phyloP scores from a whole-genome alignment of 2,113 vertebrate species.

The Edolisoma coerulescens region DNA sequence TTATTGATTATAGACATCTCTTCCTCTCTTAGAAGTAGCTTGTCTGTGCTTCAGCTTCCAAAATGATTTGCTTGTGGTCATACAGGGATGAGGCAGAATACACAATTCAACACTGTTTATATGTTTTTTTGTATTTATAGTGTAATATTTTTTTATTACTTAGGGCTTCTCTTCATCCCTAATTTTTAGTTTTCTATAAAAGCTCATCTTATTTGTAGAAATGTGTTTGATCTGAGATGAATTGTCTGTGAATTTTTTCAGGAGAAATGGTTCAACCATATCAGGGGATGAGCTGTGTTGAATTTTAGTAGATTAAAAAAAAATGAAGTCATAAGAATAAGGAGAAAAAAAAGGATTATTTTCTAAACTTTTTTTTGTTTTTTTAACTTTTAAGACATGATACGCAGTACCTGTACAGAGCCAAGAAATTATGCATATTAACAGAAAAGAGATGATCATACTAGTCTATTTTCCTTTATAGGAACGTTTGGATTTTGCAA shows the following conservation, averaged over 20 bases:
- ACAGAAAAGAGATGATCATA: background rate
- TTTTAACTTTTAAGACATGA: background rate
- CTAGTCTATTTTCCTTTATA: constrained; percentile 39
- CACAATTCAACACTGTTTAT: background rate
- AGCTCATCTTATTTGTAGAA: background rate
- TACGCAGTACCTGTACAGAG: background rate
- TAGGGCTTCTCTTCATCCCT: background rate
- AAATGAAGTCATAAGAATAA: background rate
- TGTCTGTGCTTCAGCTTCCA: background rate
- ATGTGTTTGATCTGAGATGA: background rate
- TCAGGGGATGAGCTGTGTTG: background rate
- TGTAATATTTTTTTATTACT: background rate
- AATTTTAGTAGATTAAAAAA: background rate
- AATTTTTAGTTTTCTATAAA: background rate
- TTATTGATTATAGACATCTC: background rate
- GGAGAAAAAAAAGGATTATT: background rate
- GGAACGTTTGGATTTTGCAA: constrained; percentile 99
- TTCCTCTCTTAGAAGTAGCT: background rate
- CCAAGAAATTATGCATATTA: background rate
- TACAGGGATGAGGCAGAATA: background rate
- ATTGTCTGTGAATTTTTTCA: background rate
- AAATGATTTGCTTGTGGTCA: background rate
- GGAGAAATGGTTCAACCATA: background rate
- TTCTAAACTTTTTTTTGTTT: background rate
- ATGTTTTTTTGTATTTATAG: background rate